phyloP scores from a whole-genome alignment of 2,888 invertebrate genomes.

The Drosophila nigricruria region DNA sequence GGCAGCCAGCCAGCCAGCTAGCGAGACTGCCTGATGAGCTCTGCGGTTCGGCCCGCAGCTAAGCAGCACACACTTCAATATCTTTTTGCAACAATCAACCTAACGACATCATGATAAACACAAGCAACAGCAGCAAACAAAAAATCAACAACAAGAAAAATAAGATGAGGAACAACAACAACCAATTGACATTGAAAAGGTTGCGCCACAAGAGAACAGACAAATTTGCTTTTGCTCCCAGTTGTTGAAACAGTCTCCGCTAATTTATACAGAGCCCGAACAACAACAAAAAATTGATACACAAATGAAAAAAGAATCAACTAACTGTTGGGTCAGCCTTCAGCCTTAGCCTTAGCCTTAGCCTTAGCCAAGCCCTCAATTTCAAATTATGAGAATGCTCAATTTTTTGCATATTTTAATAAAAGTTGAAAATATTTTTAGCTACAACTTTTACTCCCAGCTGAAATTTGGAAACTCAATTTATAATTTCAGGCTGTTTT shows the following conservation, averaged over 20 bases:
- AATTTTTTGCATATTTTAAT: background rate
- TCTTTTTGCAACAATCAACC: slow-evolving; percentile 54
- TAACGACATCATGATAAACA: slow-evolving; percentile 72
- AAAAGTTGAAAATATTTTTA: background rate
- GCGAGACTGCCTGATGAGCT: slow-evolving; percentile 32
- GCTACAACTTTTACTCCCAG: background rate
- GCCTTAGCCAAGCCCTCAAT: background rate
- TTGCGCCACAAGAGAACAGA: slow-evolving; percentile 34
- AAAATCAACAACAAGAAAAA: slow-evolving; percentile 6
- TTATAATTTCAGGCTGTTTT: background rate
- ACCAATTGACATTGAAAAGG: slow-evolving; percentile 73
- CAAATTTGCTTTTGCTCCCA: slow-evolving; percentile 45
- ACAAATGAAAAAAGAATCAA: slow-evolving; percentile 49
- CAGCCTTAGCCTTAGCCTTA: background rate
- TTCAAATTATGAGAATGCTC: background rate
- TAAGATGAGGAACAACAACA: slow-evolving; percentile 16
- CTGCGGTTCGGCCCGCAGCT: slow-evolving; percentile 23
- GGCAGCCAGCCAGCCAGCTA: background rate
- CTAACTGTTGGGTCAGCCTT: slow-evolving; percentile 3
- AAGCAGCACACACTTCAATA: slow-evolving; percentile 36
- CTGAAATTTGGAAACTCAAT: background rate
- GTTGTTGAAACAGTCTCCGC: slow-evolving; percentile 34
- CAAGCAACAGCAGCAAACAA: slow-evolving; percentile 20
- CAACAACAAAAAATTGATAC: slow-evolving; percentile 30
- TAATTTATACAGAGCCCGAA: slow-evolving; percentile 61